phyloP scores from a whole-genome alignment of 2,888 invertebrate genomes.

The Lasius platythorax region DNA sequence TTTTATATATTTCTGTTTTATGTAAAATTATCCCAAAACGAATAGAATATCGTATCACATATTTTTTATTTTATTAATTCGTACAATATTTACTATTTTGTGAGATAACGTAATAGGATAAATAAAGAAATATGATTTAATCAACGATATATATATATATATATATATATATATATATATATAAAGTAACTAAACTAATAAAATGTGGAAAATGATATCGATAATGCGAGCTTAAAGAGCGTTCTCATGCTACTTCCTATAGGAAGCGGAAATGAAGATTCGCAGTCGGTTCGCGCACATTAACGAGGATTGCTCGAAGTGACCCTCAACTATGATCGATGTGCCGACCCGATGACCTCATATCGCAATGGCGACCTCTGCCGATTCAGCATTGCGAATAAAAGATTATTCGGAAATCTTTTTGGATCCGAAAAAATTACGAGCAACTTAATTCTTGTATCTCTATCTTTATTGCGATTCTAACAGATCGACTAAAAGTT shows the following conservation, averaged over 20 bases:
- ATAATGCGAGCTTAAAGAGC: conserved; percentile 27
- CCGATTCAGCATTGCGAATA: conserved; percentile 7
- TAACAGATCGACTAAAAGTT: not conserved
- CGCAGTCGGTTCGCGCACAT: conserved; percentile 27
- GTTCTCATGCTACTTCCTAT: conserved; percentile 40
- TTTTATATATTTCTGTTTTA: not conserved
- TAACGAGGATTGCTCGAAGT: conserved; percentile 25
- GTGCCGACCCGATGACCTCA: conserved; percentile 29
- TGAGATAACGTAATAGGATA: not conserved
- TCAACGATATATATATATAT: not conserved
- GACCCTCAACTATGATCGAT: conserved; percentile 48
- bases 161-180: conserved; percentile 2
- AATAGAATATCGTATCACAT: not conserved
- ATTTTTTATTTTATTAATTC: conserved; percentile 8
- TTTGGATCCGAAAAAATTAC: conserved; percentile 2
- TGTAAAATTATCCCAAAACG: not conserved
- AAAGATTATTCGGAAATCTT: not conserved
- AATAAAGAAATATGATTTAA: not conserved
- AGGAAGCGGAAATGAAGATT: conserved; percentile 61
- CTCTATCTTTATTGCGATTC: not conserved
- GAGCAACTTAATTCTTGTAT: not conserved
- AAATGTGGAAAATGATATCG: conserved; percentile 15
- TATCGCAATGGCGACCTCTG: conserved; percentile 11
- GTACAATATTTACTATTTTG: not conserved
- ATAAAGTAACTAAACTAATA: conserved; percentile 9